Base-by-base conservation (phyloP, 2,888 invertebrate species). In the Horisme vitalbata region DNA sequence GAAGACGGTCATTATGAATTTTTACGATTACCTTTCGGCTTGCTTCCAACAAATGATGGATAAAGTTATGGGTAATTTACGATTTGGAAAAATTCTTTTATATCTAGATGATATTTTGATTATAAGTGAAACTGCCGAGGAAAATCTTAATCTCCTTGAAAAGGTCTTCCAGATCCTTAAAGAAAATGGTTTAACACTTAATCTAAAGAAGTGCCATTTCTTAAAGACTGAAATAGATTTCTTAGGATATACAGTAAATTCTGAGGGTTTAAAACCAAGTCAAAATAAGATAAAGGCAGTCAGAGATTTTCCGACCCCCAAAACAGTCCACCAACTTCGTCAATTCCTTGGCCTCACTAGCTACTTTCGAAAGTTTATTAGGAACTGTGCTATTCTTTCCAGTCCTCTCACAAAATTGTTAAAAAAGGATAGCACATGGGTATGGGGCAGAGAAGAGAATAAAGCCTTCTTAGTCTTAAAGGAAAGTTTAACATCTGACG, bases 301-400 rank as follows among this genome's bases (percentile, higher is more conserved):
- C 0, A 41, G 52, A 27, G 10, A 45, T 4, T 64, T 51, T 24
- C 58, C 61, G 0, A 27, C 4, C 1, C 66, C 66, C 1, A 58
- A 49, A 32, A 48, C 0, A 30, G 61, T 26, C 4, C 35, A 35
- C 6, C 35, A 35, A 12, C 13, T 35, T 4, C 23, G 35, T 4
- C 63, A 63, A 20, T 67, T 63, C 52, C 12, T 61, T 0, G 63
- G 62, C 0, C 15, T 64, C 0, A 62, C 56, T 0, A 65, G 47
- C 15, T 74, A 63, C 44, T 71, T 70, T 43, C 48, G 69, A 0
- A 63, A 65, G 39, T 75, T 72, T 41, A 60, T 73, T 3, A 51
- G 43, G 37, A 53, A 61, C 10, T 74, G 64, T 39, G 65, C 70
- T 0, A 4, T 51, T 1, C 15, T 69, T 3, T 60, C 59, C 0